These are phyloP conservation scores for Dysidea cf. avara DNA, from an alignment of 37 sponge, comb jelly and placozoan genomes.

Conservation along the genomic window DNA sequence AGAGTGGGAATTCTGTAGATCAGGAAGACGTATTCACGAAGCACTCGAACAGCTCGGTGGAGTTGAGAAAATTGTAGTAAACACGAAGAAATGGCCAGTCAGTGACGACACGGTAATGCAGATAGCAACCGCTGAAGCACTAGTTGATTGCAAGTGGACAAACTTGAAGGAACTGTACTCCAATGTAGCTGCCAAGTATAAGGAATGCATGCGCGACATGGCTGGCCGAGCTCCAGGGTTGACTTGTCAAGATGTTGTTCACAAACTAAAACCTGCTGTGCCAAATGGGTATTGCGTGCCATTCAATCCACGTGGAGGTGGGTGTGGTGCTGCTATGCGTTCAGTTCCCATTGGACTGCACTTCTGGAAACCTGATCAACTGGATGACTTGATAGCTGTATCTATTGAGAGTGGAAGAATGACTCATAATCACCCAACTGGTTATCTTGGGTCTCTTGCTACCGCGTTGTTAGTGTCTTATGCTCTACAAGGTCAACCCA, in stretches of 20 bases:
- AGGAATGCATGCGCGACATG: constrained; percentile 74
- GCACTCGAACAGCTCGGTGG: constrained; percentile 47
- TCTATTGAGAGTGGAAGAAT: constrained; percentile 82
- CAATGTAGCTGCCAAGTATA: constrained; percentile 59
- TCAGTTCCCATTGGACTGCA: constrained; percentile 80
- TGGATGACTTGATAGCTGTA: constrained; percentile 63
- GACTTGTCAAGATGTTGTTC: constrained; percentile 25
- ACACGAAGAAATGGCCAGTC: constrained; percentile 38
- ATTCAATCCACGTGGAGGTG: constrained; percentile 78
- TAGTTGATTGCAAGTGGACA: constrained; percentile 54
- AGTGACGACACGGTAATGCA: constrained; percentile 90
- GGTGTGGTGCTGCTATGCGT: constrained; percentile 92
- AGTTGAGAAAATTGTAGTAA: constrained; percentile 47
- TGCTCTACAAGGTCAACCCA: constrained; percentile 61
- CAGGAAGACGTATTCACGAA: constrained; percentile 68
- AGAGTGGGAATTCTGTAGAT: constrained; percentile 72
- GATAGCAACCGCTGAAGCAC: constrained; percentile 80
- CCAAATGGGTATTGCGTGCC: constrained; percentile 51
- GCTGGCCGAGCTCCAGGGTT: constrained; percentile 69
- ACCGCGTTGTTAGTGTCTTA: constrained; percentile 80
- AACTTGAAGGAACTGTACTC: constrained; percentile 50
- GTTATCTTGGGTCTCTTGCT: constrained; percentile 76
- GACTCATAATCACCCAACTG: constrained; percentile 91
- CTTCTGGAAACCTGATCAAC: constrained; percentile 60
- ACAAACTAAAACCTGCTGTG: constrained; percentile 31